A percentile compares a stretch with the other conserved stretches of the same genome.
Conservation (phyloP, 1,140 invertebrate species). For the Leptinotarsa defecta region DNA sequence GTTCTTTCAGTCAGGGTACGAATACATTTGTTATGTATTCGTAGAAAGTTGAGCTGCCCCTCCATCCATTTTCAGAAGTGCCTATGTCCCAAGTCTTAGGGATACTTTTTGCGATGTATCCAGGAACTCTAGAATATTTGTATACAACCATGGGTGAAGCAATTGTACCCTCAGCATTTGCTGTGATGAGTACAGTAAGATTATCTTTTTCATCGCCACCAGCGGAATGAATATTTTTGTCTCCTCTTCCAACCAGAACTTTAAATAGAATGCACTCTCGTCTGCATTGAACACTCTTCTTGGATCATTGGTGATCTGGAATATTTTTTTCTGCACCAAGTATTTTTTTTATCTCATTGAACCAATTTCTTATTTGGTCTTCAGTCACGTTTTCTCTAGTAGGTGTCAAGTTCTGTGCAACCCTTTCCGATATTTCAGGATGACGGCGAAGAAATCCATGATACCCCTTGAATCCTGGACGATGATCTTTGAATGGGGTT, state of each 20-base stretch:
- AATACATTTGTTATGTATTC: constrained; percentile 56
- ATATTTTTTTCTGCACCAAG: constrained; percentile 13
- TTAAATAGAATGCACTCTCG: constrained; percentile 50
- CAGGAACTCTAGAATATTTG: constrained; percentile 44
- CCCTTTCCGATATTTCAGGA: constrained; percentile 13
- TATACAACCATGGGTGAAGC: constrained; percentile 47
- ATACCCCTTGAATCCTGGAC: constrained; percentile 21
- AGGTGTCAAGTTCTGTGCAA: constrained; percentile 27
- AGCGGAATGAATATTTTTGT: constrained; percentile 43
- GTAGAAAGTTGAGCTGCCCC: constrained; percentile 54
- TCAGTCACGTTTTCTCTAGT: constrained; percentile 27
- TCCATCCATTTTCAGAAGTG: constrained; percentile 54
- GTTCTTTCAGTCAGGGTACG: background rate
- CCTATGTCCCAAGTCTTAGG: constrained; percentile 53
- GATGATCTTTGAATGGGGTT: constrained; percentile 13
- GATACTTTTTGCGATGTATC: constrained; percentile 43
- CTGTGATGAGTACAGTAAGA: constrained; percentile 29
- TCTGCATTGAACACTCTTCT: constrained; percentile 52
- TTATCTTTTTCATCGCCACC: constrained; percentile 42
- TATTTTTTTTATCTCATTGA: constrained; percentile 17
- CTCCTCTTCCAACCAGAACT: constrained; percentile 37
- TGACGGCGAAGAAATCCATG: constrained; percentile 25
- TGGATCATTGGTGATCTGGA: constrained; percentile 47
- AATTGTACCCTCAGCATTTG: constrained; percentile 44
- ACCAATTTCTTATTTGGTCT: constrained; percentile 22